Conservation (phyloP, 2,797 vertebrate genomes). For the Acipenser transmontanus region DNA sequence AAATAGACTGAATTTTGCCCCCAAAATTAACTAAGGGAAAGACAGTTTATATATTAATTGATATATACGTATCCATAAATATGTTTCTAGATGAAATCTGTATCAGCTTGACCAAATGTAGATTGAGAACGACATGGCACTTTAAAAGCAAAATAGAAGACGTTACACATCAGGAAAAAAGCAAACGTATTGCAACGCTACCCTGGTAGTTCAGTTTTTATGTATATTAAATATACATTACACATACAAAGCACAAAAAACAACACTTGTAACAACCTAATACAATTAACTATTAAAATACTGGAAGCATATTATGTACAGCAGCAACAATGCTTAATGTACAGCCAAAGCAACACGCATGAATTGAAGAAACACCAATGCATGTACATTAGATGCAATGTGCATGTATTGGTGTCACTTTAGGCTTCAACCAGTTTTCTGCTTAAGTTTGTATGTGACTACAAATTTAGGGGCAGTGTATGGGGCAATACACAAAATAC, state of each 20-base stretch:
- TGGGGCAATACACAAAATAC: too few species aligned
- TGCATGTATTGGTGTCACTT: constrained; percentile 25
- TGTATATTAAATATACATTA: constrained; percentile 39
- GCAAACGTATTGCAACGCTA: constrained; percentile 63
- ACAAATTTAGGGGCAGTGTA: too few species aligned
- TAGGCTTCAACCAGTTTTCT: constrained; percentile 45
- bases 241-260: constrained; percentile 32
- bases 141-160: constrained; percentile 35
- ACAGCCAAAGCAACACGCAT: constrained; percentile 39
- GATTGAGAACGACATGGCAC: constrained; percentile 34
- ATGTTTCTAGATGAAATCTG: constrained; percentile 34
- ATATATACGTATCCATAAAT: constrained; percentile 18
- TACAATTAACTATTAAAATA: not conserved
- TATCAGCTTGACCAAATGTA: constrained; percentile 31
- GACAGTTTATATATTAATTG: constrained; percentile 11
- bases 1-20: not conserved
- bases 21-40: not conserved
- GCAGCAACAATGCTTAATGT: constrained; percentile 45
- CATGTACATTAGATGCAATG: constrained; percentile 29
- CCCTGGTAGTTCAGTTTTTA: constrained; percentile 55
- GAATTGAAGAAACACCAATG: constrained; percentile 18
- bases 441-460: constrained; percentile 57
- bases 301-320: constrained; percentile 53
- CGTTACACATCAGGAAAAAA: constrained; percentile 52
- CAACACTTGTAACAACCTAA: not conserved